Base-by-base conservation (phyloP, 2,888 invertebrate genomes). In the Eristalis pertinax region DNA sequence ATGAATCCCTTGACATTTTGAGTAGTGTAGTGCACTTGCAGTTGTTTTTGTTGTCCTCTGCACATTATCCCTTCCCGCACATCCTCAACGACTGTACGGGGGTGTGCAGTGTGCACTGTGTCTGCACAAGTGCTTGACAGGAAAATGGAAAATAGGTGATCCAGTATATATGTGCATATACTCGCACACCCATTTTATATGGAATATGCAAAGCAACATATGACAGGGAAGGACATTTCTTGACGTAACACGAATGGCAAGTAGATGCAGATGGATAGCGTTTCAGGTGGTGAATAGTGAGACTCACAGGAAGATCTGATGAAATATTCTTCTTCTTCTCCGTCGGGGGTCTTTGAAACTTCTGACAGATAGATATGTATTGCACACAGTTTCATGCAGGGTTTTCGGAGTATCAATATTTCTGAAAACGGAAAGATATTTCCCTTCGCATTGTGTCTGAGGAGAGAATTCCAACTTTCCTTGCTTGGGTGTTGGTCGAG, bases 1-100 rank as follows among this genome's bases (percentile, higher is more conserved):
- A 86, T 82, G 82, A 86, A 86, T 86, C 86, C 86, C 82, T 82
- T 82, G 86, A 86, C 86, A 86, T 86, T 86, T 86, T 86, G 78
- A 86, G 82, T 78, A 86, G 78, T 78, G 70, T 82, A 78, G 86
- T 86, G 72, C 74, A 82, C 78, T 78, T 82, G 78, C 70, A 72
- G 63, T 78, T 72, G 74, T 70, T 75, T 56, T 69, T 69, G 69
- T 72, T 65, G 35, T 32, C 70, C 35, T 29, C 58, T 41, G 50
- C 69, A 62, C 56, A 75, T 15, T n/a, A 67, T 82, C 81, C 65
- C 75, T 50, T 76, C 76, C 2, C n/a, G n/a, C n/a, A n/a, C n/a
- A n/a, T n/a, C 70, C 69, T 4, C 24, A 41, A 72, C 43, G 35
- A 10, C 67, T 64, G 19, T 63, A 19, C 22, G 43, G 56, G 81